Conservation (phyloP, 1,140 invertebrate genomes). For the Ptiloglossa arizonensis region DNA sequence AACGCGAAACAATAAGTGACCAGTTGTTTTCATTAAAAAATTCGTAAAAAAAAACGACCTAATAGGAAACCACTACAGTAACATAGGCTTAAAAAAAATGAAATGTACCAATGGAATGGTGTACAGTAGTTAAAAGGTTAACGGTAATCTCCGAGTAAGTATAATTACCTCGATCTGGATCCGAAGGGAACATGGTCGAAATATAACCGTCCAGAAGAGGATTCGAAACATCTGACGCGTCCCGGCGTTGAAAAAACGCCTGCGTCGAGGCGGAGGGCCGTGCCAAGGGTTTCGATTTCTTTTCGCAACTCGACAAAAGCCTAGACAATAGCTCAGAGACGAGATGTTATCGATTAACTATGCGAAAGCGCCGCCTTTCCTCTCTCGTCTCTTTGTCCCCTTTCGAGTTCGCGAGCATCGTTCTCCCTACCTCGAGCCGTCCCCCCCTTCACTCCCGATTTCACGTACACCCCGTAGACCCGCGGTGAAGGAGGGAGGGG, state of each 20-base stretch:
- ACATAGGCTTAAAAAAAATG: no score
- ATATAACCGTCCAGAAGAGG: no score
- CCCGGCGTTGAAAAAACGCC: neutral
- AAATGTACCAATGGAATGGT: no score
- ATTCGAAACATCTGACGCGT: neutral
- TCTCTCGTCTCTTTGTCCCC: constrained; percentile 34
- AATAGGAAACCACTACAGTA: no score
- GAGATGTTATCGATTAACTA: constrained; percentile 63
- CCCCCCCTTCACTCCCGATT: constrained; percentile 4
- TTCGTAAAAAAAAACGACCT: no score
- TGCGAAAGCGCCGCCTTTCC: constrained; percentile 56
- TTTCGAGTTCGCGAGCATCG: neutral
- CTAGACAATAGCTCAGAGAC: constrained; percentile 26
- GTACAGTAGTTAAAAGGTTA: no score
- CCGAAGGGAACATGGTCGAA: no score
- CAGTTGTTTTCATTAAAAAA: no score
- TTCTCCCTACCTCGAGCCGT: neutral
- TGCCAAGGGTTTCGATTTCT: constrained; percentile 27
- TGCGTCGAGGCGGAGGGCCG: neutral
- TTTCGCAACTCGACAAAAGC: neutral
- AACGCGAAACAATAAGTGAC: no score
- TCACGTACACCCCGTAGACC: constrained; percentile 22
- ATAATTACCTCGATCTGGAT: no score
- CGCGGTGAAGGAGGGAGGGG: neutral
- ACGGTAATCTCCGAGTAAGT: no score